Percentiles rank a stretch among this genome's conserved stretches.
phyloP scores from a whole-genome alignment of 2,888 invertebrate species.

The Scaptomyza polygonia region DNA sequence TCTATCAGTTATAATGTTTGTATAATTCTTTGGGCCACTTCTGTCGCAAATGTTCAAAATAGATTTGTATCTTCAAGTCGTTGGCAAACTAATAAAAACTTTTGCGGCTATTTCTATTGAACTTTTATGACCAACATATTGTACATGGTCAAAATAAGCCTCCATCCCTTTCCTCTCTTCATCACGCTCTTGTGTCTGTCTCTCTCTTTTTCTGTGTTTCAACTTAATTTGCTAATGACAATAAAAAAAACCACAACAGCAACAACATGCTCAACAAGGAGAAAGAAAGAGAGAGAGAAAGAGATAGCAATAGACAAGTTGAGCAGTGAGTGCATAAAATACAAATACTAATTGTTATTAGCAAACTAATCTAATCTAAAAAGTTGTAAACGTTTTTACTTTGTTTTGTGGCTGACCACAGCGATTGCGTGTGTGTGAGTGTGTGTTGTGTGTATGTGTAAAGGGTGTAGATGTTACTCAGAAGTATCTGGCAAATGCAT shows the following conservation, averaged over 20 bases:
- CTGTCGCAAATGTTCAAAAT: neutral
- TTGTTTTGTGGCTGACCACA: slow-evolving; percentile 70
- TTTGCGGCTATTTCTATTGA: slow-evolving; percentile 54
- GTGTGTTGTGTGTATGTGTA: slow-evolving; percentile 7
- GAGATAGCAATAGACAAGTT: slow-evolving; percentile 36
- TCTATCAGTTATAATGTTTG: neutral
- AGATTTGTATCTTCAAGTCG: slow-evolving; percentile 34
- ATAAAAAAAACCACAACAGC: slow-evolving; percentile 58
- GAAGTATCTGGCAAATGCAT: slow-evolving; percentile 59
- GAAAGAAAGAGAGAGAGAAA: neutral
- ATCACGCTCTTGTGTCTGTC: neutral
- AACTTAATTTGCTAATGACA: slow-evolving; percentile 78
- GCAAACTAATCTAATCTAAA: slow-evolving; percentile 83
- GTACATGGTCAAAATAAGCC: slow-evolving; percentile 21
- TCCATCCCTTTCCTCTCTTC: neutral
- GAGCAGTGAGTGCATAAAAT: slow-evolving; percentile 76
- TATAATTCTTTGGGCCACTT: neutral
- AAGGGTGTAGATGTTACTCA: neutral
- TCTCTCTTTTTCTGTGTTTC: slow-evolving; percentile 7
- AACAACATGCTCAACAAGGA: slow-evolving; percentile 10
- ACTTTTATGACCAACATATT: slow-evolving; percentile 63
- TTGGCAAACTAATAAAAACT: slow-evolving; percentile 34
- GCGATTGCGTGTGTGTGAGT: slow-evolving; percentile 4
- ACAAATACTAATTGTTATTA: slow-evolving; percentile 83
- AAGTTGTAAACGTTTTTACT: slow-evolving; percentile 80